Percentiles rank a stretch among this genome's conserved stretches.
These are phyloP conservation scores for Myiothlypis coronata DNA, from an alignment of 2,797 vertebrate genomes.

Conservation along the genomic window DNA sequence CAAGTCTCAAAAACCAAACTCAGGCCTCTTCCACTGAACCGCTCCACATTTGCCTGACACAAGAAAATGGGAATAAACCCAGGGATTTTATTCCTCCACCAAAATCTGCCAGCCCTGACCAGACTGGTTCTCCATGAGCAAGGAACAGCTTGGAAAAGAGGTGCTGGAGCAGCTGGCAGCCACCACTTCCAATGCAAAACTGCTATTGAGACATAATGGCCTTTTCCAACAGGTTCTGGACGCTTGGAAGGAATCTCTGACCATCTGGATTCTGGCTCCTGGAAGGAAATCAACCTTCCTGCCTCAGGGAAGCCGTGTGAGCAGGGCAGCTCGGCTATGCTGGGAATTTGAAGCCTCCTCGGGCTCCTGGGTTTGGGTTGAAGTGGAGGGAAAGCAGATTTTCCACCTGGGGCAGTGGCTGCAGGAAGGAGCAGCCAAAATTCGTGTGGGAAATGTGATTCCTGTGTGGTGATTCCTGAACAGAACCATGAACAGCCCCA, in stretches of 20 bases:
- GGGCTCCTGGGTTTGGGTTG: neutral
- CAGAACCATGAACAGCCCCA: neutral
- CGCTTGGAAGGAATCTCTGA: conserved; percentile 35
- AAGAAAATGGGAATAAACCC: neutral
- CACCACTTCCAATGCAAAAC: neutral
- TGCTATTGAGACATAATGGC: neutral
- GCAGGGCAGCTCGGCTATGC: neutral
- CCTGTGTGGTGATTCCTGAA: neutral
- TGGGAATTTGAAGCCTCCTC: neutral
- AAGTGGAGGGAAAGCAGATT: neutral
- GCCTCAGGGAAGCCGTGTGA: neutral
- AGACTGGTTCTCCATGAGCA: neutral
- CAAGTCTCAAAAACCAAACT: neutral
- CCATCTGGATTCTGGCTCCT: conserved; percentile 39
- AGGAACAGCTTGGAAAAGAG: neutral
- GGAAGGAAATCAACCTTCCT: conserved; percentile 40
- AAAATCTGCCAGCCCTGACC: neutral
- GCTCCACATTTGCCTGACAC: rapidly evolving
- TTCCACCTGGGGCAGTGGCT: neutral
- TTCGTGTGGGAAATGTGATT: neutral
- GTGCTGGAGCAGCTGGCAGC: neutral
- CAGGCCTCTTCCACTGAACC: rapidly evolving
- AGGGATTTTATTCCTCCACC: neutral
- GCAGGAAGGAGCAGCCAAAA: neutral
- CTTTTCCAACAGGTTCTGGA: conserved; percentile 20